These are phyloP conservation scores for Aspidiotus rigidus DNA, from an alignment of 2,888 invertebrate species.

Conservation along the genomic window DNA sequence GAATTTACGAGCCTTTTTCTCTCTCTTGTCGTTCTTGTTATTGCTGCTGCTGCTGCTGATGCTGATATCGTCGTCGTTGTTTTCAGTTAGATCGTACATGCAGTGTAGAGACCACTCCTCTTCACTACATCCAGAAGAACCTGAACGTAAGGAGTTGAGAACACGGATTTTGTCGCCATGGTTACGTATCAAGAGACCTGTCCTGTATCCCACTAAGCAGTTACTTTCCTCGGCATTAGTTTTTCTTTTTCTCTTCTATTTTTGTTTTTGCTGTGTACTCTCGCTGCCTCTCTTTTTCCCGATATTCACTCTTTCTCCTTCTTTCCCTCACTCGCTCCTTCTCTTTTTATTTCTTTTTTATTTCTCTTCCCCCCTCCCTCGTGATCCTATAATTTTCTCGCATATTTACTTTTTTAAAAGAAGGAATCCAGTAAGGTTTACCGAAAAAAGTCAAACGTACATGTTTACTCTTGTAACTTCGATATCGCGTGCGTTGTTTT, in stretches of 20 bases:
- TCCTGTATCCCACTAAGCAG: conserved; percentile 31
- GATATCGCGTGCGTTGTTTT: conserved; percentile 8
- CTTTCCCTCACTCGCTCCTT: conserved; percentile 8
- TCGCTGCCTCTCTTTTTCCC: conserved; percentile 29
- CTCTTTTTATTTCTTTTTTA: conserved; percentile 6
- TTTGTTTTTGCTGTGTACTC: conserved; percentile 26
- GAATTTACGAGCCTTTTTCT: conserved; percentile 29
- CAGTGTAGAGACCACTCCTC: conserved; percentile 26
- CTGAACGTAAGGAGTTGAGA: conserved; percentile 22
- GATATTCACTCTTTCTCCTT: conserved; percentile 8
- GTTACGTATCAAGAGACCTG: conserved; percentile 18
- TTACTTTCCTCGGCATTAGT: conserved; percentile 31
- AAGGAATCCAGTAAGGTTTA: conserved; percentile 24
- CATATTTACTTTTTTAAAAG: conserved; percentile 26
- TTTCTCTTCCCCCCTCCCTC: background rate
- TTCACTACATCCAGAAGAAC: conserved; percentile 24
- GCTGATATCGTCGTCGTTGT: background rate
- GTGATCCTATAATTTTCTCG: conserved; percentile 23
- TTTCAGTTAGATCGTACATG: conserved; percentile 7
- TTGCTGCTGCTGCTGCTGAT: background rate
- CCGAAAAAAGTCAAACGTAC: conserved; percentile 29
- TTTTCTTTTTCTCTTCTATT: conserved; percentile 28
- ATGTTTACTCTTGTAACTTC: conserved; percentile 14
- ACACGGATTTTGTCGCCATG: conserved; percentile 31
- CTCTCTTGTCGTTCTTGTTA: background rate